Percentiles rank a stretch among this genome's conserved stretches.
Evolutionary conservation across 2,113 vertebrate species (phyloP).

Genomic region (Atherinomorus stipes): DNA sequence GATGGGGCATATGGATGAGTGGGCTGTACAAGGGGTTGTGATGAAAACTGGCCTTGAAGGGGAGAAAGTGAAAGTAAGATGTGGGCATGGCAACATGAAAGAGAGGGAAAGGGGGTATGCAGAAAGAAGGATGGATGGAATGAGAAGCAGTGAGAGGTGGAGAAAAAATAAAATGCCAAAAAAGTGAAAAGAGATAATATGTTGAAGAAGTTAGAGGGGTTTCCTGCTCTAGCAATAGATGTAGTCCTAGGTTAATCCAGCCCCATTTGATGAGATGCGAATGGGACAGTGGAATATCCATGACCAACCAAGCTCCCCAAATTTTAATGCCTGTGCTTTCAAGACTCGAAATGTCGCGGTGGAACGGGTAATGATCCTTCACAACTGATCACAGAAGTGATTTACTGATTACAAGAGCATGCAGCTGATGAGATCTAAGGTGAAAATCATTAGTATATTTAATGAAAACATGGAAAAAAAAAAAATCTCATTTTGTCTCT

Average conservation of each 20-base stretch:
- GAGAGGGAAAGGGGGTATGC: slow-evolving; percentile 33
- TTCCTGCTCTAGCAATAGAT: slow-evolving; percentile 19
- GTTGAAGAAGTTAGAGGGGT: slow-evolving; percentile 12
- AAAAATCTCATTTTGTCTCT: not conserved
- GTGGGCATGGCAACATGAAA: slow-evolving; percentile 25
- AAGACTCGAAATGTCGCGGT: not conserved
- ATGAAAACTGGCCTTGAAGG: slow-evolving; percentile 78
- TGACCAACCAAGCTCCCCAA: not conserved
- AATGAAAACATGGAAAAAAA: not conserved
- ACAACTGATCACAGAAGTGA: not conserved
- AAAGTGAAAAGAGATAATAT: slow-evolving; percentile 26
- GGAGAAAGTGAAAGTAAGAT: slow-evolving; percentile 55
- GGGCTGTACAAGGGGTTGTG: slow-evolving; percentile 65
- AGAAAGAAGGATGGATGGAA: slow-evolving; percentile 28
- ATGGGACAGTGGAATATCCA: not conserved
- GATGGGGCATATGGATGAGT: slow-evolving; percentile 78
- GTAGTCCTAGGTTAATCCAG: slow-evolving; percentile 17
- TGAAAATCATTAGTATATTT: not conserved
- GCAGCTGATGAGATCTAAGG: not conserved
- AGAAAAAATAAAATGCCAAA: slow-evolving; percentile 25
- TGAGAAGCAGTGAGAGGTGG: slow-evolving; percentile 19
- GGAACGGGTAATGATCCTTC: not conserved
- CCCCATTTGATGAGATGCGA: slow-evolving; percentile 16
- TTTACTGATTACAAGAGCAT: not conserved
- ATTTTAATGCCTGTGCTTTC: not conserved